A percentile compares a stretch with the other conserved stretches of the same genome.
Conservation (phyloP, 23 tunicate genomes). For the Ascidia mentula region DNA sequence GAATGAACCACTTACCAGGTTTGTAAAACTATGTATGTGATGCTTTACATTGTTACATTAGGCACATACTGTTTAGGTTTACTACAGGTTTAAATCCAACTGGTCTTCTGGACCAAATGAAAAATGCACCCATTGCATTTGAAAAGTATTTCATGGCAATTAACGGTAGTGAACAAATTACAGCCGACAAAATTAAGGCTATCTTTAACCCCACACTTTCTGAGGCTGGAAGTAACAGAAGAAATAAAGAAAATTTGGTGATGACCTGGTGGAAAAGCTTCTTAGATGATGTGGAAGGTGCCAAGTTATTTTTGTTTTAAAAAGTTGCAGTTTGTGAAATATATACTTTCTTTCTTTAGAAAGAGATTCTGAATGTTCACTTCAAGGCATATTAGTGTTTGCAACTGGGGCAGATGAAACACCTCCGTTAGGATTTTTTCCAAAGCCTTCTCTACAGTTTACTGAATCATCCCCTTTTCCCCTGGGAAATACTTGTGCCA, state of each 20-base stretch:
- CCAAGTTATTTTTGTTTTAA: no score
- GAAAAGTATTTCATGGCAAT: not conserved
- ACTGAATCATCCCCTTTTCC: not conserved
- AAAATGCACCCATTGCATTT: slow-evolving; percentile 17
- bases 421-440: slow-evolving; percentile 29
- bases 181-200: not conserved
- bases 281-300: slow-evolving; percentile 31
- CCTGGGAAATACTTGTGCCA: slow-evolving; percentile 27
- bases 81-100: not conserved
- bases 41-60: no score
- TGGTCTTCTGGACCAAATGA: slow-evolving; percentile 4
- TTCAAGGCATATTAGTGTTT: slow-evolving; percentile 22
- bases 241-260: slow-evolving; percentile 11
- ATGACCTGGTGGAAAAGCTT: slow-evolving; percentile 24
- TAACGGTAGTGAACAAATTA: no score
- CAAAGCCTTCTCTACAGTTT: slow-evolving; percentile 12
- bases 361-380: slow-evolving; percentile 8
- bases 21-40: no score
- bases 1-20: slow-evolving; percentile 1
- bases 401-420: slow-evolving; percentile 35
- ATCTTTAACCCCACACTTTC: not conserved
- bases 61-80: slow-evolving; percentile 17
- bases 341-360: no score
- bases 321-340: no score
- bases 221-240: slow-evolving; percentile 14